Base-by-base conservation (phyloP, 2,888 invertebrate species). In the Tortrix viridana region DNA sequence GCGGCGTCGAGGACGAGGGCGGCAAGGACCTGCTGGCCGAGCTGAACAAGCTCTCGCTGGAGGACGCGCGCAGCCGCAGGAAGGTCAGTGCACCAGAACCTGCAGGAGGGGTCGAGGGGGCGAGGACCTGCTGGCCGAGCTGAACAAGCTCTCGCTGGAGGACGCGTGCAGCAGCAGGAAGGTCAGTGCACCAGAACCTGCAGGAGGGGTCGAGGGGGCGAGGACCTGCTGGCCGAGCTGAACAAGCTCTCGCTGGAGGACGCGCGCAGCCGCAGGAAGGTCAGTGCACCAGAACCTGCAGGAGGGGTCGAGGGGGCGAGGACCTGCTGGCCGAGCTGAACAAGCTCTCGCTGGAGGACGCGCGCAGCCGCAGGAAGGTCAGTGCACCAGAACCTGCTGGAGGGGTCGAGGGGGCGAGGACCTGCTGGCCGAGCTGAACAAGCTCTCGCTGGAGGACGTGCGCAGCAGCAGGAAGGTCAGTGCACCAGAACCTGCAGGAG, bases 311-410 rank as follows among this genome's bases (percentile, higher is more conserved):
- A 79, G 48, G 84, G 6, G 87, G 76, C 80, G 93, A 94, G 23
- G 95, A 96, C 81, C 85, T 95, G 66, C 82, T 95, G 37, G 93
- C 93, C 0, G 94, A 95, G 74, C 85, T 96, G 19, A 93, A 94
- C 69, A 94, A 94, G 57, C 85, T 96, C 65, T 92, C 93, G 5
- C 78, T 95, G 9, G 86, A 92, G 4, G 88, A 89, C 37, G 71
- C 72, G 9, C 56, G 65, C 7, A 69, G 60, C 5, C 72, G 67
- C 59, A 75, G 78, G 43, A 77, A 80, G 81, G 87, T 85, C 41
- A 1, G 50, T 20, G 18, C n/a, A n/a, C n/a, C n/a, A n/a, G n/a
- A n/a, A n/a, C n/a, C n/a, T n/a, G n/a, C n/a, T n/a, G n/a, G n/a
- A n/a, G n/a, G n/a, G n/a, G n/a, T 84, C 67, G 72, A 75, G 6